phyloP scores from a whole-genome alignment of 1,140 invertebrate genomes.

The Cherax destructor region DNA sequence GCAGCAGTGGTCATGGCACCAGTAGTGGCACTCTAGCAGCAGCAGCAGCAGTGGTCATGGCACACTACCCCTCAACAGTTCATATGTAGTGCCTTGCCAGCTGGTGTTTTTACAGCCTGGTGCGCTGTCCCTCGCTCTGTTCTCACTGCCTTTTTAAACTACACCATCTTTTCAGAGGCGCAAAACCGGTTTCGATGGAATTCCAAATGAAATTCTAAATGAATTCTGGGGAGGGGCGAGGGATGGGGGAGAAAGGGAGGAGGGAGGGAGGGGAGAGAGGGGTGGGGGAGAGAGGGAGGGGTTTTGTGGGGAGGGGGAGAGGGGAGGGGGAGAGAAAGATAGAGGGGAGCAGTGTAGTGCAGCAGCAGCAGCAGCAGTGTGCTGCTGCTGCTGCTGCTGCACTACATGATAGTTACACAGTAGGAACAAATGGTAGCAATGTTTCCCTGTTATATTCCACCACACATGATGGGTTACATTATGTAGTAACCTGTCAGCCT shows the following conservation, averaged over 20 bases:
- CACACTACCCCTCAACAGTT: slow-evolving; percentile 48
- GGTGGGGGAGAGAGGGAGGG: neutral
- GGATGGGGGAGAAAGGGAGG: neutral
- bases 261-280: neutral
- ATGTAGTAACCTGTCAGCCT: too few species aligned
- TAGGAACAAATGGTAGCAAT: too few species aligned
- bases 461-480: too few species aligned
- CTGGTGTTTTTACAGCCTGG: slow-evolving; percentile 37
- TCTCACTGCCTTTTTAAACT: slow-evolving; percentile 52
- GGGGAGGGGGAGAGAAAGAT: neutral
- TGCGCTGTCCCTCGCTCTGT: slow-evolving; percentile 52
- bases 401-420: too few species aligned
- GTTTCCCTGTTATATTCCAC: too few species aligned
- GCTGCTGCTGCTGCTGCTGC: too few species aligned
- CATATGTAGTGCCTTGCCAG: slow-evolving; percentile 59
- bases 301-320: neutral
- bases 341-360: neutral
- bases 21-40: too few species aligned
- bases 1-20: too few species aligned
- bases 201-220: slow-evolving; percentile 34
- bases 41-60: neutral
- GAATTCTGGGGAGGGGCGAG: neutral
- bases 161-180: slow-evolving; percentile 40
- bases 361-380: too few species aligned
- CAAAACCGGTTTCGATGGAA: slow-evolving; percentile 62